These are phyloP conservation scores for Lepisosteus osseus DNA, from an alignment of 2,113 vertebrate species.

Conservation along the genomic window DNA sequence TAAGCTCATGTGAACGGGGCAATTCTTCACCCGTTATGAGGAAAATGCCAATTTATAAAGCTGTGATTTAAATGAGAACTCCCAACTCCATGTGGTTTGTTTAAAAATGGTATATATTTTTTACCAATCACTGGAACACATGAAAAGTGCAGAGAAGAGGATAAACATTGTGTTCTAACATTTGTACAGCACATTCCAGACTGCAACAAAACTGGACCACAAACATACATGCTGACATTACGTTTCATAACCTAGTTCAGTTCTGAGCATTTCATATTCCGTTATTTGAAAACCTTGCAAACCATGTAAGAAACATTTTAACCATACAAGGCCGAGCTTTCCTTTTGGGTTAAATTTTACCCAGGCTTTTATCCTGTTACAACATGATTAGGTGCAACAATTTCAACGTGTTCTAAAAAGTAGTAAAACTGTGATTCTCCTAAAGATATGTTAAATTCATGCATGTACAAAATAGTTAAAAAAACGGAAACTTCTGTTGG, in stretches of 20 bases:
- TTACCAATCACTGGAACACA: conserved; percentile 64
- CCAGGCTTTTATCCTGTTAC: not conserved
- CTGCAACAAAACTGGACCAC: conserved; percentile 55
- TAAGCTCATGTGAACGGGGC: not conserved
- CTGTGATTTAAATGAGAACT: not conserved
- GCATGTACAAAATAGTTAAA: conserved; percentile 10
- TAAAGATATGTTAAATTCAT: conserved; percentile 21
- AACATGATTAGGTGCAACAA: conserved; percentile 6
- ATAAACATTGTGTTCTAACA: conserved; percentile 56
- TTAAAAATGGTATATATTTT: conserved; percentile 53
- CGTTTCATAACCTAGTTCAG: conserved; percentile 76
- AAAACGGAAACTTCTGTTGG: conserved; percentile 12
- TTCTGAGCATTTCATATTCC: conserved; percentile 73
- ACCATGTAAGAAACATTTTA: conserved; percentile 49
- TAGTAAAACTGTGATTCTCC: not conserved
- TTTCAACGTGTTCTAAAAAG: not conserved
- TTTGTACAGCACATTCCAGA: conserved; percentile 59
- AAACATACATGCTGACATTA: conserved; percentile 68
- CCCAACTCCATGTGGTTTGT: conserved; percentile 42
- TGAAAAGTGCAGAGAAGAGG: conserved; percentile 66
- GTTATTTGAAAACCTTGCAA: conserved; percentile 56
- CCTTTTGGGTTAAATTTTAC: conserved; percentile 54
- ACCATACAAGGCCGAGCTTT: conserved; percentile 50
- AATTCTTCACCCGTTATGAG: conserved; percentile 3
- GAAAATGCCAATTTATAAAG: not conserved